A percentile compares a stretch with the other conserved stretches of the same genome.
phyloP scores from a whole-genome alignment of 2,888 invertebrate genomes.

The Cataglyphis rosenhaueri region DNA sequence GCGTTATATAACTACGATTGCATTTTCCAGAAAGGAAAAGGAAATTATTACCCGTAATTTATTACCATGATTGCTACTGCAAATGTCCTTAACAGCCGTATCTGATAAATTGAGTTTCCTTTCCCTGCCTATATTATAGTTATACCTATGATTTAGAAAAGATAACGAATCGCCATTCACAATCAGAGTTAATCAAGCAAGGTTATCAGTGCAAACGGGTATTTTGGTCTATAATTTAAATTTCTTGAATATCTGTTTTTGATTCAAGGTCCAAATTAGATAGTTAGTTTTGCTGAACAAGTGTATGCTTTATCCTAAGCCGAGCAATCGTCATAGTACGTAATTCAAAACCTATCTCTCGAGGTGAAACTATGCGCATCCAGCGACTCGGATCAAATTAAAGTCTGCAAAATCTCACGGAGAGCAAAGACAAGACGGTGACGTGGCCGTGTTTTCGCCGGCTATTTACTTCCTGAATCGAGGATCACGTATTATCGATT shows the following conservation, averaged over 20 bases:
- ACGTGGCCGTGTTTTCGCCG: constrained; percentile 7
- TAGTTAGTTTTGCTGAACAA: background rate
- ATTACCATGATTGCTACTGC: constrained; percentile 25
- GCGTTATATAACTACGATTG: background rate
- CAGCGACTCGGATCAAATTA: background rate
- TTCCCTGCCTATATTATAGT: constrained; percentile 4
- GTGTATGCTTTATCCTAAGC: background rate
- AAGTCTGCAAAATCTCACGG: background rate
- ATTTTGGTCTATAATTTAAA: constrained; percentile 31
- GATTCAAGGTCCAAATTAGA: constrained; percentile 5
- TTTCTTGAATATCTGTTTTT: constrained; percentile 11
- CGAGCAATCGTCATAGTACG: background rate
- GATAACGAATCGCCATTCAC: constrained; percentile 22
- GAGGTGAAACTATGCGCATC: background rate
- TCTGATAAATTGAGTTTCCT: constrained; percentile 26
- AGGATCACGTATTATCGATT: background rate
- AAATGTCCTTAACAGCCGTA: constrained; percentile 40
- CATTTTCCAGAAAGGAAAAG: constrained; percentile 17
- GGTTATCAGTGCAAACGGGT: constrained; percentile 28
- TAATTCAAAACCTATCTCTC: background rate
- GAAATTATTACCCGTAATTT: constrained; percentile 34
- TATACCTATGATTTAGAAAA: constrained; percentile 10
- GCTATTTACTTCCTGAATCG: constrained; percentile 1
- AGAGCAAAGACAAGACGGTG: background rate
- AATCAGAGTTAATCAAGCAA: constrained; percentile 44